Evolutionary conservation across 2,888 invertebrate species (phyloP).

Genomic region (Cheilosia vernalis): DNA sequence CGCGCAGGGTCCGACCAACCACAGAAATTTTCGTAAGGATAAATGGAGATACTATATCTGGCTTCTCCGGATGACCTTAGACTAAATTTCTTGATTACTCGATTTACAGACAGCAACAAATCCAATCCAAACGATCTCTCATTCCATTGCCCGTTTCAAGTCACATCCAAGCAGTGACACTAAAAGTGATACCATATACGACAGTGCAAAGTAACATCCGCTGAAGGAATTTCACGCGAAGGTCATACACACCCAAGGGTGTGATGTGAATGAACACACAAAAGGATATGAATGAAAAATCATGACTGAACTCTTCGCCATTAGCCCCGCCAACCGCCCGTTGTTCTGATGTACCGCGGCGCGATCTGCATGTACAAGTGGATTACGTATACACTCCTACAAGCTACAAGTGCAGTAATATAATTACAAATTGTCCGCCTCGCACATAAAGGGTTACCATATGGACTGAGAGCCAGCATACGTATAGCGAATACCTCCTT

Average conservation of each 20-base stretch:
- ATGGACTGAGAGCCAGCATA: conserved; percentile 8
- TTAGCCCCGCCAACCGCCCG: conserved; percentile 2
- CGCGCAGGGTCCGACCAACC: too few species aligned
- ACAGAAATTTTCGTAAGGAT: too few species aligned
- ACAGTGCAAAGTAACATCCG: too few species aligned
- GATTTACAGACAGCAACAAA: too few species aligned
- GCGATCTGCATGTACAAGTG: conserved; percentile 60
- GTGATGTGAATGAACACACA: conserved; percentile 20
- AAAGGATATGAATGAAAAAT: conserved; percentile 54
- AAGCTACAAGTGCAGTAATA: conserved; percentile 50
- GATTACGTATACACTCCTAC: conserved; percentile 33
- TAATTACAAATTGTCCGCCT: conserved; percentile 63
- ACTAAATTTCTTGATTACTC: too few species aligned
- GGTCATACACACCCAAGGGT: neutral
- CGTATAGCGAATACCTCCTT: neutral
- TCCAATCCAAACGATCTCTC: too few species aligned
- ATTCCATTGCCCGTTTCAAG: too few species aligned
- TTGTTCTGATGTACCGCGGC: conserved; percentile 2
- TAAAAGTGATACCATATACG: too few species aligned
- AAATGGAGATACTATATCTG: too few species aligned
- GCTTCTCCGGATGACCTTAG: too few species aligned
- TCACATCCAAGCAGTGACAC: too few species aligned
- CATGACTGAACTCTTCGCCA: conserved; percentile 17
- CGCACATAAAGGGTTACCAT: conserved; percentile 32
- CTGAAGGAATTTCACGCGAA: neutral